A percentile compares a stretch with the other conserved stretches of the same genome.
Conservation (phyloP, 2,113 vertebrate species). For the Pseudolaguvia tuberculata region DNA sequence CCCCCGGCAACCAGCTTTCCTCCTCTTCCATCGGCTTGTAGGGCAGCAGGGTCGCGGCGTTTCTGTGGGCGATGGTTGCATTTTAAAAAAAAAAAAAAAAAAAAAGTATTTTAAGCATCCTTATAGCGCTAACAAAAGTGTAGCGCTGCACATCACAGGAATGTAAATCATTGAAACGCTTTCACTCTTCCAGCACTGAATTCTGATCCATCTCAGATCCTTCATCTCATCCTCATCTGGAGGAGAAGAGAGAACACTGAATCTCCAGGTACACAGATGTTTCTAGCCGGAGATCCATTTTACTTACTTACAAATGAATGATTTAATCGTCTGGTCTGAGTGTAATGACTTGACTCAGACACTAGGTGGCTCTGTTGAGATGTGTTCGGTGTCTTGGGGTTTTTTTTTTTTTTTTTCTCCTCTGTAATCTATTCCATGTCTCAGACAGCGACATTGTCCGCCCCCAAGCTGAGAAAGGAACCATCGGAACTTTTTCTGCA, state of each 20-base stretch:
- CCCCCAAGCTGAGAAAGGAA: not conserved
- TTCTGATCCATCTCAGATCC: not conserved
- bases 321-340: not conserved
- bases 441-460: not conserved
- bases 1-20: conserved; percentile 39
- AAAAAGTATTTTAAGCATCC: not conserved
- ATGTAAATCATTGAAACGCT: not conserved
- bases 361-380: conserved; percentile 49
- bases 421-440: not conserved
- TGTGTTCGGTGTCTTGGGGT: not conserved
- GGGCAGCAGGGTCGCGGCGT: conserved; percentile 20
- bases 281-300: not conserved
- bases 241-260: not conserved
- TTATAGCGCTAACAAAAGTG: not conserved
- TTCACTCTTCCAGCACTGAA: not conserved
- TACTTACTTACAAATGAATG: not conserved
- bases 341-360: conserved; percentile 2
- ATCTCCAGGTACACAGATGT: conserved; percentile 2
- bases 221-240: not conserved
- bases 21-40: conserved; percentile 24
- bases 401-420: not conserved
- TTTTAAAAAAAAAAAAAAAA: not conserved
- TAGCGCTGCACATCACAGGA: not conserved
- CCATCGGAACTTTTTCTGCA: not conserved
- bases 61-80: conserved; percentile 1